Evolutionary conservation across 2,888 invertebrate genomes (phyloP), one percentile per base, ranked within the genome.

Genomic region (Cerceris ruficornis): DNA sequence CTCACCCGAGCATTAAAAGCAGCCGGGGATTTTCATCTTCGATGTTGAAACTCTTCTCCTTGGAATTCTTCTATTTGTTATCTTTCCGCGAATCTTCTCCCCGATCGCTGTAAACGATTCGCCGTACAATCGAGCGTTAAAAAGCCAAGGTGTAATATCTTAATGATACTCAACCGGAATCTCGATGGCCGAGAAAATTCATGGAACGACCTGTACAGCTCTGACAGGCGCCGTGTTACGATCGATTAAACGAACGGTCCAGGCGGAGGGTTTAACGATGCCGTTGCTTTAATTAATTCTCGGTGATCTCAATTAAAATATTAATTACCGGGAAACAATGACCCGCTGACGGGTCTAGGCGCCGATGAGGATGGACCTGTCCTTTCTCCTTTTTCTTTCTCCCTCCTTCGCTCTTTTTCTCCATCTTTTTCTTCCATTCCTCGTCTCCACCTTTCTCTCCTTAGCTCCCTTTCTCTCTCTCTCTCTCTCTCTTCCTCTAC

Each of bases 191-290:
- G 86, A 86, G 66, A 57, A 65, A 82, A 92, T 92, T 92, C 92
- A 92, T 92, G 92, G 91, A 91, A 89, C 89, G 88, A 91, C 89
- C 91, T 90, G 91, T 91, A 92, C 92, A 92, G 90, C 91, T 91
- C 92, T 91, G 82, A 78, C 84, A 82, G 81, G 77, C 77, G 75
- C 75, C 77, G 80, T 76, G 80, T 83, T 76, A 75, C 81, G 86
- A 86, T 90, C 88, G 88, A 90, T 89, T 84, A 84, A 82, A 81
- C 71, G 84, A 85, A 73, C 74, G 69, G 75, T 66, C 75, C 68
- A 61, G 68, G 70, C 73, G 68, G 77, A 77, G 78, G 78, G 77
- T 86, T 86, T 84, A 83, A 87, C 89, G 87, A 87, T 82, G 72
- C 84, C 85, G 85, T 82, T 82, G 88, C 86, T 85, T 91, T 91